Evolutionary conservation across 2,888 invertebrate species (phyloP), one percentile per base, ranked within the genome.

Genomic region (Zygaena filipendulae): DNA sequence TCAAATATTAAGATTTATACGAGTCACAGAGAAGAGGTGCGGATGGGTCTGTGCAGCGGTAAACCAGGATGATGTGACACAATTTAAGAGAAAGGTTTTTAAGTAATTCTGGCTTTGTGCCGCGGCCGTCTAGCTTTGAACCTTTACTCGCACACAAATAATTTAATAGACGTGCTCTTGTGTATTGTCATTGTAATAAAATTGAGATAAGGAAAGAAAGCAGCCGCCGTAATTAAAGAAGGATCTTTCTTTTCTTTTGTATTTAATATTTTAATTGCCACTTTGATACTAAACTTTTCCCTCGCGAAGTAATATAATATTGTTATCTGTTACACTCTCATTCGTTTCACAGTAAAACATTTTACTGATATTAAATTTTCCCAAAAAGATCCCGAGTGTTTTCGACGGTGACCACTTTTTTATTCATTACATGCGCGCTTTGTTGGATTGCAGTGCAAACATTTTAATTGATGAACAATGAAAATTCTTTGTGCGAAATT

Each of bases 171-270:
- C 49, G 50, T 47, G 52, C 53, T 56, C 49, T 63, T 62, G 67
- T 53, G 58, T 66, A 69, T 70, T 71, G 64, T 69, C 70, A 56
- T 60, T 58, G 59, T 67, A 63, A 72, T 71, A 66, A 71, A 66
- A 66, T 59, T 60, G 51, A 47, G 64, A 68, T 70, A 67, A 63
- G 62, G 61, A 66, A 64, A 69, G 60, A 66, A 67, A 64, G 52
- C 68, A 61, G 60, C 47, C 50, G 47, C 49, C 47, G 50, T 60
- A 69, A 74, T 70, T 74, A 72, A 68, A 64, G 61, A 49, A 59
- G 53, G 52, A 54, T 56, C 50, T 56, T 58, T 56, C 52, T 45
- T 49, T 57, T 56, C 52, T 57, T 52, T 52, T 62, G 59, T 54
- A 52, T 54, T 52, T 49, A 47, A 43, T 47, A 43, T 40, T 59